Evolutionary conservation across 2,113 vertebrate species (phyloP), one percentile per base, ranked within the genome.

Genomic region (Etheostoma spectabile): DNA sequence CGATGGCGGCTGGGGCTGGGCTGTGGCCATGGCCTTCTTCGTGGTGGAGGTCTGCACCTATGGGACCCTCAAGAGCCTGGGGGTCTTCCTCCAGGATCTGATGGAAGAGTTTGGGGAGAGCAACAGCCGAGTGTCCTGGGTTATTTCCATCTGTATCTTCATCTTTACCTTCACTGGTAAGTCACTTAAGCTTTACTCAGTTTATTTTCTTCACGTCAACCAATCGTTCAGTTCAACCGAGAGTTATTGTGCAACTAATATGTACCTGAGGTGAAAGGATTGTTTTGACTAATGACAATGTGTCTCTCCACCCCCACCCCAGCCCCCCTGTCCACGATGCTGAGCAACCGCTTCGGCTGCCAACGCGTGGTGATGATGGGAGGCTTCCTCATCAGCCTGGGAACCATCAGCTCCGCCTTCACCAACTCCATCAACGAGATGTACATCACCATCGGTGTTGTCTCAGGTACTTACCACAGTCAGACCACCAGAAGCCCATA

Each of bases 1-100:
- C 88, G 97, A 99, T 0, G 98, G 98, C 52, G 97, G 97, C 81
- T 99, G 98, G 98, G 98, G 98, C 69, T 99, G 98, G 97, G 96
- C 91, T 0, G 91, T 99, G 13, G 98, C 97, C 0, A 82, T 89
- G 35, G 95, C 97, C 53, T 99, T 99, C 88, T 99, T 99, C 90
- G 70, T 98, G 10, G 90, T 99, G 22, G 97, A 99, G 91, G 94
- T 96, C 60, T 96, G 97, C 60, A 98, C 97, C 0, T 99, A 98
- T 0, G 98, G 98, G 24, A 94, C 96, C 89, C 92, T 99, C 86
- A 99, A 99, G 93, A 97, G 95, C 0, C 96, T 99, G 8, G 98
- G 98, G 0, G 94, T 99, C 89, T 99, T 99, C 93, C 98, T 99
- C 27, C 96, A 97, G 1, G 98, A 99, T 83, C 89, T 99, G 69